These are phyloP conservation scores for Anaspis maculata DNA, from an alignment of 2,888 invertebrate species.

Conservation along the genomic window DNA sequence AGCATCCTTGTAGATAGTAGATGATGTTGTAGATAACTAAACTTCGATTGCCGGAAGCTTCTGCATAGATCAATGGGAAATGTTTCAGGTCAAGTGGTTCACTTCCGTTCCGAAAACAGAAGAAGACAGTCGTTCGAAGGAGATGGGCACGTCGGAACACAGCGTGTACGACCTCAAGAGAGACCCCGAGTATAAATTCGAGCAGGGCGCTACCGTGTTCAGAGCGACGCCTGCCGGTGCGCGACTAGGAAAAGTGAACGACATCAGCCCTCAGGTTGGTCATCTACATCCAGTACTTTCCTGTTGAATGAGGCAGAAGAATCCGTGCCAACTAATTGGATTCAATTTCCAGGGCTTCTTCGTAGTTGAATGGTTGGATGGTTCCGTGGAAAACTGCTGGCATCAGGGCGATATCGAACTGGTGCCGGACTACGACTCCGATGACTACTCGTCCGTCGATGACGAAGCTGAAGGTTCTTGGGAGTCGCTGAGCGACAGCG, in stretches of 20 bases:
- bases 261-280: too few species aligned
- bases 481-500: slow-evolving; percentile 71
- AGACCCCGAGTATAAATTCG: slow-evolving; percentile 88
- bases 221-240: too few species aligned
- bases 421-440: slow-evolving; percentile 67
- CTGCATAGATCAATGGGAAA: too few species aligned
- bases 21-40: too few species aligned
- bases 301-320: too few species aligned
- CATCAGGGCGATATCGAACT: slow-evolving; percentile 67
- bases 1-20: too few species aligned
- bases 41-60: too few species aligned
- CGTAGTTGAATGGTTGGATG: slow-evolving; percentile 89
- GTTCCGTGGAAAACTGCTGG: slow-evolving; percentile 79
- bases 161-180: slow-evolving; percentile 94
- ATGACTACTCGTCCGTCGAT: slow-evolving; percentile 41
- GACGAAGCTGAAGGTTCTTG: slow-evolving; percentile 49
- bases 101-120: slow-evolving; percentile 54
- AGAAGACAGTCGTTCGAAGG: slow-evolving; percentile 27
- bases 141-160: slow-evolving; percentile 46
- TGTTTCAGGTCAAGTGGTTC: slow-evolving; percentile 85
- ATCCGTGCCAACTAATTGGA: too few species aligned
- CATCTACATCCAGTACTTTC: too few species aligned
- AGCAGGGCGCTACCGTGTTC: slow-evolving; percentile 86
- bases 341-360: slow-evolving; percentile 56
- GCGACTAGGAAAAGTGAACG: too few species aligned